Evolutionary conservation across 2,888 invertebrate genomes (phyloP).

Genomic region (Mesopsocus fuscifrons): DNA sequence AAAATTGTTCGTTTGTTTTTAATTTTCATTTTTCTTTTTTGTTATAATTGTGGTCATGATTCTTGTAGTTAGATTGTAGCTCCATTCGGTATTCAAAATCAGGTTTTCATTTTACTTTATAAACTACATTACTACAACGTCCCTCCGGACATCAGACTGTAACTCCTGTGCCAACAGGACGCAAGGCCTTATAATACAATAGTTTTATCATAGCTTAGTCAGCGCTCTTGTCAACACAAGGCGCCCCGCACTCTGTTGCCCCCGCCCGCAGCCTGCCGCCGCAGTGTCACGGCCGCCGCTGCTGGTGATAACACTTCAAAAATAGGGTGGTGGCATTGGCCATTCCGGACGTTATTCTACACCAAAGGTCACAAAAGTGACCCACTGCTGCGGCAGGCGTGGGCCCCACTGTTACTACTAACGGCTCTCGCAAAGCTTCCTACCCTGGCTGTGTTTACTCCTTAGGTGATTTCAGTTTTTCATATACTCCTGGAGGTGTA

Average conservation of each 20-base stretch:
- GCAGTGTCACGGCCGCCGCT: not conserved
- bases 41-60: constrained; percentile 10
- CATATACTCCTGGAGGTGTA: too few species aligned
- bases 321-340: not conserved
- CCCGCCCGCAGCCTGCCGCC: not conserved
- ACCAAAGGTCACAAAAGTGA: not conserved
- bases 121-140: not conserved
- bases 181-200: constrained; percentile 9
- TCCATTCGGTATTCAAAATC: constrained; percentile 6
- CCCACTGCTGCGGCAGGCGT: not conserved
- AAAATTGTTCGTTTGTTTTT: constrained; percentile 9
- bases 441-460: too few species aligned
- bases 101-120: not conserved
- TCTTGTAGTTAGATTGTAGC: constrained; percentile 2
- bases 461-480: too few species aligned
- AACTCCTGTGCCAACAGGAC: constrained; percentile 7
- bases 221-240: constrained; percentile 1
- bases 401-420: not conserved
- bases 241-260: constrained; percentile 3
- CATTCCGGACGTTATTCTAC: not conserved
- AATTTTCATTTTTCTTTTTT: not conserved
- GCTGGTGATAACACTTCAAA: not conserved
- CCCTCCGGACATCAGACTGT: constrained; percentile 3
- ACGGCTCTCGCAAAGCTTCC: too few species aligned
- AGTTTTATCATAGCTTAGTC: constrained; percentile 9